Evolutionary conservation across 2,113 vertebrate genomes (phyloP).

Genomic region (Beaufortia kweichowensis): DNA sequence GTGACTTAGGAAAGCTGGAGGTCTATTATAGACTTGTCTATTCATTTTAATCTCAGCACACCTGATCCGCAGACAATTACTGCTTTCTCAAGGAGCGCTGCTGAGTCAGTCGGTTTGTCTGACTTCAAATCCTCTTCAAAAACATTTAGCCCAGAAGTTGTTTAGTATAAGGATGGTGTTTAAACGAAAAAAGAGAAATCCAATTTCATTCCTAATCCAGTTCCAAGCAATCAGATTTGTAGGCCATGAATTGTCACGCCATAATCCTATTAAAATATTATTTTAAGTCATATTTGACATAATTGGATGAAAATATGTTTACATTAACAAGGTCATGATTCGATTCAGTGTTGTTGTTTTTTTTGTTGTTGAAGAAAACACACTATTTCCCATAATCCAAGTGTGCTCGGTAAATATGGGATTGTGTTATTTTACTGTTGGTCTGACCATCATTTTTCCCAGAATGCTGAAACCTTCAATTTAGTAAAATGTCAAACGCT

Average conservation of each 20-base stretch:
- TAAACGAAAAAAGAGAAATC: background rate
- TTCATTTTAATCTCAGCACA: constrained; percentile 5
- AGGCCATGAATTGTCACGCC: constrained; percentile 2
- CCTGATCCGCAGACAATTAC: constrained; percentile 13
- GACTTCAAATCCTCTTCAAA: constrained; percentile 16
- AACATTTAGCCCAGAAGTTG: constrained; percentile 4
- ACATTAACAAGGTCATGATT: background rate
- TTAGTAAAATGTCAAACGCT: background rate
- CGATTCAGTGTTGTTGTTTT: background rate
- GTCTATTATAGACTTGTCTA: constrained; percentile 18
- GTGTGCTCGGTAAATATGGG: background rate
- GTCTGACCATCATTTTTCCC: background rate
- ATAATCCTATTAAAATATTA: constrained; percentile 32
- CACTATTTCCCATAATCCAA: background rate
- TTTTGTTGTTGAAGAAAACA: background rate
- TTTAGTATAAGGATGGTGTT: constrained; percentile 3
- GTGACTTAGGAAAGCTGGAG: background rate
- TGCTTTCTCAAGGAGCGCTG: background rate
- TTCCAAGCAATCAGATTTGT: constrained; percentile 21
- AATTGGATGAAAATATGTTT: constrained; percentile 35
- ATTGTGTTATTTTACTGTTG: background rate
- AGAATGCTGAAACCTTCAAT: constrained; percentile 4
- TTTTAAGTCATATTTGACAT: constrained; percentile 23
- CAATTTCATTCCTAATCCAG: constrained; percentile 18
- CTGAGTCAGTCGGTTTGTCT: constrained; percentile 23